These are phyloP conservation scores for Troilus luridus DNA, from an alignment of 2,888 invertebrate species.

Conservation along the genomic window DNA sequence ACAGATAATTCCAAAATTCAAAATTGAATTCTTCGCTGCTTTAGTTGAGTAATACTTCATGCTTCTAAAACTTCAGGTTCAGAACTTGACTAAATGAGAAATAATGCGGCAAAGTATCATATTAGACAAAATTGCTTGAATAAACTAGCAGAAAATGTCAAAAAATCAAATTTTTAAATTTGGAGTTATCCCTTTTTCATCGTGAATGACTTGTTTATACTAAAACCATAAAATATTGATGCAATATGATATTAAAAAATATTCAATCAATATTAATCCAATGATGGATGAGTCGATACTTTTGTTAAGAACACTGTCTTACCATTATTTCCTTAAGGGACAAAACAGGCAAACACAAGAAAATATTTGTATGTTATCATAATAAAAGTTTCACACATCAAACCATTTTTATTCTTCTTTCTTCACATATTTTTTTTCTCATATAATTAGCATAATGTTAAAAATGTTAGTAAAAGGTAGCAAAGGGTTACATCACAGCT, in stretches of 20 bases:
- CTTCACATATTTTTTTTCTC: not conserved
- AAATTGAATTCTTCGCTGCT: too few species aligned
- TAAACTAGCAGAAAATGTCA: too few species aligned
- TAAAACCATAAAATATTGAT: not conserved
- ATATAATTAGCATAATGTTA: constrained; percentile 13
- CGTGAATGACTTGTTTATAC: not conserved
- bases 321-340: not conserved
- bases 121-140: too few species aligned
- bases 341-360: not conserved
- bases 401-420: not conserved
- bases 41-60: too few species aligned
- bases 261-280: not conserved
- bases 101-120: too few species aligned
- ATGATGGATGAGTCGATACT: not conserved
- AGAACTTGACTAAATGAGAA: too few species aligned
- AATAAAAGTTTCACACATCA: not conserved
- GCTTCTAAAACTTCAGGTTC: too few species aligned
- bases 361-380: not conserved
- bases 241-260: not conserved
- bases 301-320: constrained; percentile 14
- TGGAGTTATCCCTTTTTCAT: too few species aligned
- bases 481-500: constrained; percentile 27
- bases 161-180: too few species aligned
- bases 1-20: too few species aligned
- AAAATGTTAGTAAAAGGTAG: not conserved